These are phyloP conservation scores for Drosophila sucinea DNA, from an alignment of 1,140 invertebrate species.

Conservation along the genomic window DNA sequence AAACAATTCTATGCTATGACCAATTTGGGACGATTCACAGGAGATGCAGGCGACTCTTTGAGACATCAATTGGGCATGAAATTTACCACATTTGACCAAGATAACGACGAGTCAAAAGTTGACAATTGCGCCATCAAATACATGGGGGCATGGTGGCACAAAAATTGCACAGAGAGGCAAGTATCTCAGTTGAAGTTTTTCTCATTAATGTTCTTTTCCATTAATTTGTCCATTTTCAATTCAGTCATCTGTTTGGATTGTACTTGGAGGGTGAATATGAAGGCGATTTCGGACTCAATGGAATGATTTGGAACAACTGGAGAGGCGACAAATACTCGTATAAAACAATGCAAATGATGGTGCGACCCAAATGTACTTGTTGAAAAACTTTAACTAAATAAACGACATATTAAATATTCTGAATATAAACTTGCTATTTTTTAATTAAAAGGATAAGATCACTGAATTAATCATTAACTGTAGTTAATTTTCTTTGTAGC, in stretches of 20 bases:
- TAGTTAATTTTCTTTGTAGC: no score
- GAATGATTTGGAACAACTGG: neutral
- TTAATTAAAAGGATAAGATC: no score
- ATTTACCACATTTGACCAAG: conserved; percentile 5
- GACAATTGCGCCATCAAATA: neutral
- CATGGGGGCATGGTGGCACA: conserved; percentile 12
- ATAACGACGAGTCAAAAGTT: neutral
- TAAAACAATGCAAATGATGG: conserved; percentile 15
- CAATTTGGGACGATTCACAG: neutral
- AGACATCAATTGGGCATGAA: neutral
- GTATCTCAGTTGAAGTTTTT: neutral
- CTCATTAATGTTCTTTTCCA: neutral
- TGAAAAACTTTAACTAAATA: neutral
- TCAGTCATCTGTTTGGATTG: conserved; percentile 2
- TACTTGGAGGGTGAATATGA: neutral
- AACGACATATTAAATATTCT: neutral
- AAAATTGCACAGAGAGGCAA: conserved; percentile 3
- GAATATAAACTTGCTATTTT: no score
- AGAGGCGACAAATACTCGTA: neutral
- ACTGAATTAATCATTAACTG: no score
- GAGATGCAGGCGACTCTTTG: conserved; percentile 2
- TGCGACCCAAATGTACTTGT: conserved; percentile 3
- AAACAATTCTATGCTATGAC: neutral
- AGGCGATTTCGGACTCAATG: neutral
- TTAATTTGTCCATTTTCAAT: neutral